Conservation (phyloP, 2,888 invertebrate species). For the Acanthosepion pharaonis region DNA sequence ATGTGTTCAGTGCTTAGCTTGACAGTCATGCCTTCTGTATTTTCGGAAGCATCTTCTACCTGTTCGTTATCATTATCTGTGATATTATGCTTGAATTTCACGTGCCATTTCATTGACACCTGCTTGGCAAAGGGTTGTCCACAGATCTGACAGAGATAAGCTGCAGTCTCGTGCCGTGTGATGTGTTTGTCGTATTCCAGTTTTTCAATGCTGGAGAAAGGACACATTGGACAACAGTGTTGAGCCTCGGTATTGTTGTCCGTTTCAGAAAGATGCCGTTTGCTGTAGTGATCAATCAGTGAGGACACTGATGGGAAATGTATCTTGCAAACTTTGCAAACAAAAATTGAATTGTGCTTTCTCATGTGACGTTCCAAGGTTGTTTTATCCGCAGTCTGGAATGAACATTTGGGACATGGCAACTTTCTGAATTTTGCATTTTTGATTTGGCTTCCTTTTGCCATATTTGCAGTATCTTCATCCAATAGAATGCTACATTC, state of each 20-base stretch:
- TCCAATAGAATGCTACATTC: slow-evolving; percentile 37
- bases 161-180: slow-evolving; percentile 34
- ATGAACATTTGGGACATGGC: slow-evolving; percentile 57
- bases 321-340: slow-evolving; percentile 33
- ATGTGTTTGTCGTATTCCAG: slow-evolving; percentile 36
- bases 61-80: not conserved
- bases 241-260: not conserved
- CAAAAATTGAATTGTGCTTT: slow-evolving; percentile 50
- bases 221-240: not conserved
- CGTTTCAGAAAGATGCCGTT: not conserved
- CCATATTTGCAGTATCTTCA: not conserved
- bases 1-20: not conserved
- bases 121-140: slow-evolving; percentile 34
- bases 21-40: too few relatives aligned
- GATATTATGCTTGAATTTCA: not conserved
- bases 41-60: not conserved
- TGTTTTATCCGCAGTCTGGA: slow-evolving; percentile 57
- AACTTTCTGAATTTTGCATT: slow-evolving; percentile 52
- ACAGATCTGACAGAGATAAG: not conserved
- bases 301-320: not conserved
- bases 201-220: not conserved
- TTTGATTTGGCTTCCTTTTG: not conserved
- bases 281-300: slow-evolving; percentile 1
- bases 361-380: slow-evolving; percentile 56
- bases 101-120: slow-evolving; percentile 41